Base-by-base conservation (phyloP, 2,113 vertebrate genomes). In the Lipophrys pholis region DNA sequence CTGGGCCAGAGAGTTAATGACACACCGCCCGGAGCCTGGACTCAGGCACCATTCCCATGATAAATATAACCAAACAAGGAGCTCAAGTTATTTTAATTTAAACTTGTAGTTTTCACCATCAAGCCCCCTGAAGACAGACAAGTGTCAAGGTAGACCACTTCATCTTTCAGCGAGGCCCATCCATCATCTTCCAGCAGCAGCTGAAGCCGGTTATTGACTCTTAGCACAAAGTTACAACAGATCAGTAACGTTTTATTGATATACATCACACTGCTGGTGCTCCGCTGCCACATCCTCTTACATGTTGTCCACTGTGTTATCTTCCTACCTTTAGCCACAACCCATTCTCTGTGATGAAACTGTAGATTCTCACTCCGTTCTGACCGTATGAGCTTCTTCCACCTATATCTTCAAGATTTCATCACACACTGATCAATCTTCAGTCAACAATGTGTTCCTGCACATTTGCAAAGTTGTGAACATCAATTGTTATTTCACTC, bases 1-100 rank as follows among this genome's bases (percentile, higher is more conserved):
- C 14, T 6, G 68, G 84, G 70, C 78, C 51, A 63, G 8, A 61
- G 57, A 71, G 66, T 53, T 85, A 89, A 90, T 84, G 73, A 84
- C 69, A 80, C 66, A 40, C 55, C 39, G 69, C 78, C 60, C 43
- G 7, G 14, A 66, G 67, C 69, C 42, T 53, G 14, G 48, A 85
- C 69, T 45, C 11, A 38, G 63, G 72, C 58, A 51, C 48, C 15
- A 17, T 45, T 52, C 40, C 38, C 66, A 52, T 62, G 67, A 60
- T 21, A 65, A 67, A 53, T 21, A 64, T 40, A 53, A 10, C 39
- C 71, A 59, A 48, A 46, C 63, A 67, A 35, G 42, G 2, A 65
- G 14, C 46, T 46, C 41, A 55, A 59, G 11, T 41, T 15, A 15
- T 16, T 74, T 49, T 35, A 11, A 30, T 1, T 63, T 11, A 16